Evolutionary conservation across 2,888 invertebrate species (phyloP).

Genomic region (Heliconius aoede): DNA sequence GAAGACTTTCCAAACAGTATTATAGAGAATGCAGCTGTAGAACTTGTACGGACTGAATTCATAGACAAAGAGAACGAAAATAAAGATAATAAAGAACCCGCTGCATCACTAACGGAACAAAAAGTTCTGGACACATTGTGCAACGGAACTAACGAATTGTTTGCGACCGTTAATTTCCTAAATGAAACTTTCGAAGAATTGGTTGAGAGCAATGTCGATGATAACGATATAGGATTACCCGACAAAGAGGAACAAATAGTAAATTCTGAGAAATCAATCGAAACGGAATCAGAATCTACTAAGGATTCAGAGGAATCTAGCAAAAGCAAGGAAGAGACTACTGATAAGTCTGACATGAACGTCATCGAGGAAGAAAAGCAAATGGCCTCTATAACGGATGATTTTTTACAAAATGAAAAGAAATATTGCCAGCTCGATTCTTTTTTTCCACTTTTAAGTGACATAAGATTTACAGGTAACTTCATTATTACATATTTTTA

Average conservation of each 20-base stretch:
- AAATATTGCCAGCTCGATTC: slow-evolving; percentile 72
- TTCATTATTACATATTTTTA: slow-evolving; percentile 34
- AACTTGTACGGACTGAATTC: neutral
- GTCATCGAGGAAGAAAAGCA: slow-evolving; percentile 52
- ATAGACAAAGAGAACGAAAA: slow-evolving; percentile 11
- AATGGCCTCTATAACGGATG: slow-evolving; percentile 64
- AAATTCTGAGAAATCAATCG: slow-evolving; percentile 47
- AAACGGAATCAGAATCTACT: slow-evolving; percentile 37
- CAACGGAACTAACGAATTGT: slow-evolving; percentile 66
- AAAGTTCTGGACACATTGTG: slow-evolving; percentile 50
- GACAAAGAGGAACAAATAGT: slow-evolving; percentile 57
- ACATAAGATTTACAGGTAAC: slow-evolving; percentile 79
- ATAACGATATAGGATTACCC: slow-evolving; percentile 64
- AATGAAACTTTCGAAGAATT: slow-evolving; percentile 76
- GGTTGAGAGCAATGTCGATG: slow-evolving; percentile 77
- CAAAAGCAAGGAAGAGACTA: neutral
- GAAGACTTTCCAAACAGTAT: slow-evolving; percentile 1
- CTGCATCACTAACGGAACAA: slow-evolving; percentile 3
- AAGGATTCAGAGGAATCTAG: slow-evolving; percentile 20
- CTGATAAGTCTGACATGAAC: neutral
- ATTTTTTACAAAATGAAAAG: slow-evolving; percentile 80
- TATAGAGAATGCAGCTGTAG: neutral
- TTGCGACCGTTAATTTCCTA: slow-evolving; percentile 73
- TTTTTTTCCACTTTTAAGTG: slow-evolving; percentile 71
- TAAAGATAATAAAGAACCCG: slow-evolving; percentile 9